phyloP scores from a whole-genome alignment of 2,113 vertebrate genomes.

The Nyctibius bracteatus region DNA sequence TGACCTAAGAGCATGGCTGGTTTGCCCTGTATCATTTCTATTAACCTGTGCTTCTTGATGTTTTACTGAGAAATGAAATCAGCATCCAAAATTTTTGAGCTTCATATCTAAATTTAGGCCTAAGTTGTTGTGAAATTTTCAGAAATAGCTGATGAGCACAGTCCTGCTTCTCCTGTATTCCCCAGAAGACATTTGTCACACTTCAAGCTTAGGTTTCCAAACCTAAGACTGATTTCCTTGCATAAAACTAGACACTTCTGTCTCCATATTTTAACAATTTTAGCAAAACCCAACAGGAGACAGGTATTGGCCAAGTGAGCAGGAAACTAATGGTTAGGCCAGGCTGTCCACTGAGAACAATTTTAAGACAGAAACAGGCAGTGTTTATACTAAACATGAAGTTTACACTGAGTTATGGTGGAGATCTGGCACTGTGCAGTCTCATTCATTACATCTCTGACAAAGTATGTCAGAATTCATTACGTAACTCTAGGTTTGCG shows the following conservation, averaged over 20 bases:
- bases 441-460: background rate
- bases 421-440: background rate
- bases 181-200: background rate
- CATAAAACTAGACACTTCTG: background rate
- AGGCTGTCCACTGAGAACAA: background rate
- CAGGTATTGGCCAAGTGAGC: background rate
- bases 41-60: background rate
- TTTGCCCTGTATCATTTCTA: background rate
- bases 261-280: background rate
- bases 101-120: background rate
- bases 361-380: background rate
- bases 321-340: background rate
- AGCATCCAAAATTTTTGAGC: background rate
- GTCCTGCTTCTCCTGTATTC: background rate
- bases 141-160: background rate
- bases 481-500: fast-evolving
- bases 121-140: background rate
- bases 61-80: background rate
- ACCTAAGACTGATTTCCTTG: background rate
- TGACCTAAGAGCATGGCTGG: background rate
- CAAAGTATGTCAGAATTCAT: background rate
- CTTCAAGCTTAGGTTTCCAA: background rate
- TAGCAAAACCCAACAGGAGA: background rate
- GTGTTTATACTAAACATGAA: background rate
- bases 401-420: background rate